Percentiles rank a stretch among this genome's conserved stretches.
Conservation (phyloP, 2,888 invertebrate genomes). For the Pyrocoelia pectoralis region DNA sequence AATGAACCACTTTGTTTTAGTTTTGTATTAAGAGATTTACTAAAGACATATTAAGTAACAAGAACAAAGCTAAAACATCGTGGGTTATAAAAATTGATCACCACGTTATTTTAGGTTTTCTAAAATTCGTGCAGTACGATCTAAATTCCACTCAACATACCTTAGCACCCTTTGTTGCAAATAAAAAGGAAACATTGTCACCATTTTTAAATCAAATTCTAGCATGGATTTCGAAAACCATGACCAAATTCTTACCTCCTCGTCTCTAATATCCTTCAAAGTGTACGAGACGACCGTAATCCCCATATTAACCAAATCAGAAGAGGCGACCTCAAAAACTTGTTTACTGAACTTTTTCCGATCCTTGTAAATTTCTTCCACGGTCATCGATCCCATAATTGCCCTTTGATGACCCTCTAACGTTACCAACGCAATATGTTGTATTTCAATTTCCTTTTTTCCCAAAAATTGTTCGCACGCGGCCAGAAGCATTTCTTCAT, state of each 20-base stretch:
- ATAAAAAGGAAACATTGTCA: slow-evolving; percentile 40
- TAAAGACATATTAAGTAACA: not conserved
- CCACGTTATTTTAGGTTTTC: not conserved
- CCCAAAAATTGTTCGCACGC: slow-evolving; percentile 95
- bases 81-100: not conserved
- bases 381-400: slow-evolving; percentile 97
- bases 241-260: slow-evolving; percentile 78
- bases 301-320: slow-evolving; percentile 95
- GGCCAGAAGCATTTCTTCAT: slow-evolving; percentile 87
- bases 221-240: no score
- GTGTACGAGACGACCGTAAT: slow-evolving; percentile 96
- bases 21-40: not conserved
- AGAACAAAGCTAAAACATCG: slow-evolving; percentile 17
- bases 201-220: no score
- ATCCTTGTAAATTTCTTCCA: slow-evolving; percentile 96
- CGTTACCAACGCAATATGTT: slow-evolving; percentile 90
- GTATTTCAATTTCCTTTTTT: slow-evolving; percentile 86
- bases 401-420: slow-evolving; percentile 94
- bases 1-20: no score
- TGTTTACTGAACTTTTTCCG: slow-evolving; percentile 94
- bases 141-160: slow-evolving; percentile 60
- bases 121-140: slow-evolving; percentile 18
- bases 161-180: slow-evolving; percentile 68
- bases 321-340: slow-evolving; percentile 94
- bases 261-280: slow-evolving; percentile 91